Evolutionary conservation across 2,888 invertebrate genomes (phyloP).

Genomic region (Amitus sp.): DNA sequence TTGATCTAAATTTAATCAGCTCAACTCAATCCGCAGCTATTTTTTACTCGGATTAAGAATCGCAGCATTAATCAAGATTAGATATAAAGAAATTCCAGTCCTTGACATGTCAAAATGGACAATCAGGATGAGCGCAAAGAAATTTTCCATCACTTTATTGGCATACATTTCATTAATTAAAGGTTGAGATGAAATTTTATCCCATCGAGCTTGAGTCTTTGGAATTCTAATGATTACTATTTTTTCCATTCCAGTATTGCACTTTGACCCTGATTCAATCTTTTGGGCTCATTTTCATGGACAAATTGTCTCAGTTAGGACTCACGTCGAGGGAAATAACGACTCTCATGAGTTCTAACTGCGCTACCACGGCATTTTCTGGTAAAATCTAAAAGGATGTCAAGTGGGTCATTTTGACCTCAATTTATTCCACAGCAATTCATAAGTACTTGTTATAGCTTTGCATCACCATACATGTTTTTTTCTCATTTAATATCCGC

Average conservation of each 20-base stretch:
- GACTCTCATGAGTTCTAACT: constrained; percentile 77
- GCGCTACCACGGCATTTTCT: constrained; percentile 71
- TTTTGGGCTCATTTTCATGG: constrained; percentile 78
- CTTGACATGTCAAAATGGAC: too few relatives aligned
- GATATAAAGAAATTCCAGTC: too few relatives aligned
- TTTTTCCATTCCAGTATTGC: constrained; percentile 68
- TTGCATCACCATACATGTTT: neutral
- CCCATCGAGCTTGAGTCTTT: too few relatives aligned
- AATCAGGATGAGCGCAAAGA: too few relatives aligned
- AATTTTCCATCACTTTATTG: too few relatives aligned
- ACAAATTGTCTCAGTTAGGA: constrained; percentile 71
- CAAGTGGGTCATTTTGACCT: constrained; percentile 8
- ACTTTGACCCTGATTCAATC: constrained; percentile 76
- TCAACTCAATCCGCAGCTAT: too few relatives aligned
- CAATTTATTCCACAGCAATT: neutral
- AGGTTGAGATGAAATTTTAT: too few relatives aligned
- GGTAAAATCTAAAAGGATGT: neutral
- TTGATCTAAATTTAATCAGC: too few relatives aligned
- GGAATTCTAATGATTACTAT: too few relatives aligned
- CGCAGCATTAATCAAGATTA: too few relatives aligned
- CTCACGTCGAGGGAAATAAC: constrained; percentile 76
- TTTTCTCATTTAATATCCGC: neutral
- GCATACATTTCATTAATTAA: too few relatives aligned
- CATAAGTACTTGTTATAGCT: neutral
- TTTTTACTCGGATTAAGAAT: too few relatives aligned